Conservation (phyloP, 2,113 vertebrate species). For the Aleadryas rufinucha region DNA sequence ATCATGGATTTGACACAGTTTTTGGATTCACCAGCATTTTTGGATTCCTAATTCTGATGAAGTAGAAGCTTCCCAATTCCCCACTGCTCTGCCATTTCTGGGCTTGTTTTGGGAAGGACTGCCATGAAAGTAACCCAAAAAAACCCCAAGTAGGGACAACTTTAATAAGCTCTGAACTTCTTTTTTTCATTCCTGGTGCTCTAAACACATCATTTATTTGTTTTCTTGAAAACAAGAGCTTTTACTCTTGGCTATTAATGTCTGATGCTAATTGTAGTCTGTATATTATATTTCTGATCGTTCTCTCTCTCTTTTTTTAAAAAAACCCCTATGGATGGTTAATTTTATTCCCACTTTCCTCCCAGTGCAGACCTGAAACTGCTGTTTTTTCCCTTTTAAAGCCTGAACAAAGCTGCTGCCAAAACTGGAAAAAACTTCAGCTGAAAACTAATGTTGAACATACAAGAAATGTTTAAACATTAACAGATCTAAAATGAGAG, state of each 20-base stretch:
- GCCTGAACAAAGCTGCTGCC: neutral
- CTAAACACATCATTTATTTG: neutral
- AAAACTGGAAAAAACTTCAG: neutral
- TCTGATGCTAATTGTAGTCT: neutral
- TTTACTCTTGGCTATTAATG: neutral
- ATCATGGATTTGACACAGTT: neutral
- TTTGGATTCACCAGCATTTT: neutral
- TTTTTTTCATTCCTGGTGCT: neutral
- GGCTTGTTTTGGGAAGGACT: neutral
- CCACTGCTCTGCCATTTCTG: neutral
- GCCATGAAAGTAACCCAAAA: neutral
- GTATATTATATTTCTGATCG: neutral
- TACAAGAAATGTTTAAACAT: neutral
- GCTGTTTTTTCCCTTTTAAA: neutral
- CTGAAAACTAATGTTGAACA: neutral
- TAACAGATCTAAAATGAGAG: neutral
- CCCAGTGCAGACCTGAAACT: neutral
- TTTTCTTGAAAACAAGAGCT: neutral
- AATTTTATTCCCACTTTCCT: neutral
- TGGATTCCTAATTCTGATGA: too few relatives aligned
- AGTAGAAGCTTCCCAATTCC: neutral
- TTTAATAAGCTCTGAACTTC: neutral
- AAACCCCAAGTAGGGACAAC: neutral
- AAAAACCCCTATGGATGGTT: accelerated
- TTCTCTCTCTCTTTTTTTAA: neutral